phyloP scores from a whole-genome alignment of 2,888 invertebrate genomes.

The Nineta flava region DNA sequence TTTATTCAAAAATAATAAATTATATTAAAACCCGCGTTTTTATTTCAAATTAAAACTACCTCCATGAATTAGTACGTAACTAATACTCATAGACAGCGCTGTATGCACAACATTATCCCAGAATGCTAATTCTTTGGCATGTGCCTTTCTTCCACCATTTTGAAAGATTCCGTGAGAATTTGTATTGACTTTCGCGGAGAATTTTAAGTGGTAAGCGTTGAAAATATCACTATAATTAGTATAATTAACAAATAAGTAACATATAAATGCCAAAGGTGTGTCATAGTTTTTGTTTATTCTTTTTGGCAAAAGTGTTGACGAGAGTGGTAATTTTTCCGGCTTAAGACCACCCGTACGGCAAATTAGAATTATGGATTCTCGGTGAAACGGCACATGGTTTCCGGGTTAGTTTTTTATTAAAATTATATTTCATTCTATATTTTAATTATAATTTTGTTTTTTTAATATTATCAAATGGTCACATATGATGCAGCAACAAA shows the following conservation, averaged over 20 bases:
- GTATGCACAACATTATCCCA: conserved; percentile 19
- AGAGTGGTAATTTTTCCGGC: conserved; percentile 14
- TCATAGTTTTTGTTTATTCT: conserved; percentile 3
- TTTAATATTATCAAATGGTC: not conserved
- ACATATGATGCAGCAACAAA: not conserved
- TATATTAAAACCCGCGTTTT: not conserved
- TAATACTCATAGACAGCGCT: not conserved
- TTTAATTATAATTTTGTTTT: conserved; percentile 10
- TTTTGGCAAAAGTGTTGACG: conserved; percentile 5
- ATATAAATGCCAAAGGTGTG: not conserved
- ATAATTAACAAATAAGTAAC: not conserved
- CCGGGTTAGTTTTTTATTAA: conserved; percentile 25
- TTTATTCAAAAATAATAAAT: not conserved
- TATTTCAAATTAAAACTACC: not conserved
- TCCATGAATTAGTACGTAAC: not conserved
- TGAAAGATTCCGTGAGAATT: conserved; percentile 48
- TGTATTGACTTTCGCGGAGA: conserved; percentile 41
- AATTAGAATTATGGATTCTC: conserved; percentile 24
- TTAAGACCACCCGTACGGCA: conserved; percentile 23
- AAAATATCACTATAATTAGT: conserved; percentile 5
- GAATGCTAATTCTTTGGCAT: conserved; percentile 42
- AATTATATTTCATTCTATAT: conserved; percentile 23
- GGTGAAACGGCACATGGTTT: conserved; percentile 36
- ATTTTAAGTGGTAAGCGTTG: conserved; percentile 39
- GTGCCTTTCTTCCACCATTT: conserved; percentile 52